Evolutionary conservation across 2,113 vertebrate species (phyloP).

Genomic region (Passerina amoena): DNA sequence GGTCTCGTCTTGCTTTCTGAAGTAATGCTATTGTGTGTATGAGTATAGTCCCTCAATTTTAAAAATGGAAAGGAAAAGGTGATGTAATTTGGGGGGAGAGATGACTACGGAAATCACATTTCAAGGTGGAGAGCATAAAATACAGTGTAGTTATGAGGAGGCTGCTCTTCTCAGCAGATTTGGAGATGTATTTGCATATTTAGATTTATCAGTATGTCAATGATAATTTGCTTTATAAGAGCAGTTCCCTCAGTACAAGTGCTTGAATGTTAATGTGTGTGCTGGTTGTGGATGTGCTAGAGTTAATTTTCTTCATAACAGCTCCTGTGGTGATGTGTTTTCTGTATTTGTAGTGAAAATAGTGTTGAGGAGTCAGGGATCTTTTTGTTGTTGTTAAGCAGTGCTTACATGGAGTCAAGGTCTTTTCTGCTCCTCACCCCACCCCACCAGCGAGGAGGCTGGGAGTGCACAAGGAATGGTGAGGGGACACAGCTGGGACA

Average conservation of each 20-base stretch:
- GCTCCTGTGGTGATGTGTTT: not conserved
- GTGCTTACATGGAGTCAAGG: not conserved
- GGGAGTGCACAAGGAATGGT: not conserved
- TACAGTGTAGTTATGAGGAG: not conserved
- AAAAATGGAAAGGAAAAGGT: not conserved
- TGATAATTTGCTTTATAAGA: not conserved
- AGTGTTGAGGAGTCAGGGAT: not conserved
- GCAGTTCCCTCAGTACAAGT: not conserved
- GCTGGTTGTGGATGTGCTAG: not conserved
- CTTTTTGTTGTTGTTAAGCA: not conserved
- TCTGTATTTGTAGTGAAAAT: not conserved
- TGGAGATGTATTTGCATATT: not conserved
- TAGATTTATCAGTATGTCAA: not conserved
- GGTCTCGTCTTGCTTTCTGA: not conserved
- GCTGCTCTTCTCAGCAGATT: not conserved
- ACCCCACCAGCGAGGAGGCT: rapidly evolving
- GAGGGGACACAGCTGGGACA: not conserved
- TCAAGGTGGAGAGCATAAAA: not conserved
- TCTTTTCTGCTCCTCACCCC: not conserved
- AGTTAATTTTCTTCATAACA: not conserved
- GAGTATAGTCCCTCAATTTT: not conserved
- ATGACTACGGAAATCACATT: not conserved
- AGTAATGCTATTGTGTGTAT: not conserved
- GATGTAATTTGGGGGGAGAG: not conserved
- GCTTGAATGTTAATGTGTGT: not conserved